Percentiles rank a stretch among this genome's conserved stretches.
Conservation (phyloP, 2,113 vertebrate genomes). For the Athene cunicularia region DNA sequence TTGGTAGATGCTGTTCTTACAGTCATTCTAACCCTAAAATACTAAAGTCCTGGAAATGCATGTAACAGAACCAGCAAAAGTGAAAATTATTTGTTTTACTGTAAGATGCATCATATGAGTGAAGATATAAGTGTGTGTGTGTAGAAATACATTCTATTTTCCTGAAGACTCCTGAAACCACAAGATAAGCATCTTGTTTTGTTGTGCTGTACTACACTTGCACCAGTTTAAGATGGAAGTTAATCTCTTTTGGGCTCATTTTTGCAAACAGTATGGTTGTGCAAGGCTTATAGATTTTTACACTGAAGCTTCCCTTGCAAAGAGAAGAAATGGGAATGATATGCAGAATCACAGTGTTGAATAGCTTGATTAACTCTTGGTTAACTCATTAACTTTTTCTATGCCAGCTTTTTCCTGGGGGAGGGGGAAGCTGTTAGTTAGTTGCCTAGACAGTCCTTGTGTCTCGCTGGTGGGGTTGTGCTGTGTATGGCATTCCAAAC, state of each 20-base stretch:
- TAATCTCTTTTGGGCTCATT: not conserved
- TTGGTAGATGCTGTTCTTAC: not conserved
- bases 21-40: not conserved
- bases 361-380: not conserved
- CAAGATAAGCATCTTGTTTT: not conserved
- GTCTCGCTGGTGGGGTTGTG: not conserved
- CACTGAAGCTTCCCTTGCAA: not conserved
- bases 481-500: slow-evolving; percentile 45
- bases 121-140: not conserved
- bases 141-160: not conserved
- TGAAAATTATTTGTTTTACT: not conserved
- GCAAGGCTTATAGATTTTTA: not conserved
- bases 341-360: not conserved
- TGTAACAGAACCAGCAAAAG: not conserved
- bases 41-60: not conserved
- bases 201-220: not conserved
- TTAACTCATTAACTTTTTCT: not conserved
- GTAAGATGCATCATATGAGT: not conserved
- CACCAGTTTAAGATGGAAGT: not conserved
- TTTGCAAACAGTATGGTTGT: not conserved
- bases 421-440: not conserved
- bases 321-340: not conserved
- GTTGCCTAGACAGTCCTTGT: not conserved
- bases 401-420: not conserved
- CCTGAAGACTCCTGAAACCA: not conserved